Evolutionary conservation across 2,113 vertebrate species (phyloP).

Genomic region (Pterophyllum scalare): DNA sequence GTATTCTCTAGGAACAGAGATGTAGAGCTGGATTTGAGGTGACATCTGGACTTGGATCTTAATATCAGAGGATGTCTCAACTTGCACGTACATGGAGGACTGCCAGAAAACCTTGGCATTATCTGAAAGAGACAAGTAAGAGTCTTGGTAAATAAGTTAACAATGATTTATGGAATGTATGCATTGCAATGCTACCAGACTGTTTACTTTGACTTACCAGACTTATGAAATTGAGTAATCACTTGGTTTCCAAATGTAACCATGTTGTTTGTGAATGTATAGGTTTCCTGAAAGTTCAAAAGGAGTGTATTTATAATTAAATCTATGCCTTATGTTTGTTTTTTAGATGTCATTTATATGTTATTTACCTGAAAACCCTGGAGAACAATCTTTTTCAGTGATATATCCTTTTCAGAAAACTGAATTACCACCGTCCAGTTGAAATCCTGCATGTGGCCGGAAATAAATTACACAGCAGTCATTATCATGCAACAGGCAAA

Average conservation of each 20-base stretch:
- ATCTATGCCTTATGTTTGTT: not conserved
- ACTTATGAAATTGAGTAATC: conserved; percentile 65
- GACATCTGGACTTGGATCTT: conserved; percentile 76
- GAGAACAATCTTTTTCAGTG: conserved; percentile 49
- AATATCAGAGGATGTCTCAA: conserved; percentile 73
- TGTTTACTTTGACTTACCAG: conserved; percentile 58
- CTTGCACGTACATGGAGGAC: conserved; percentile 78
- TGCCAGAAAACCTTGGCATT: conserved; percentile 74
- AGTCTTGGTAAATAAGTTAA: rapidly evolving
- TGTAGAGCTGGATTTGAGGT: conserved; percentile 79
- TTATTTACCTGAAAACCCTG: conserved; percentile 67
- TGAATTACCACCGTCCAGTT: conserved; percentile 63
- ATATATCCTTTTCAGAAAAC: conserved; percentile 33
- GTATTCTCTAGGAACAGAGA: conserved; percentile 54
- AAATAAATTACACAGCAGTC: not conserved
- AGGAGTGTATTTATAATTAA: rapidly evolving
- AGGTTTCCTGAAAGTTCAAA: conserved; percentile 60
- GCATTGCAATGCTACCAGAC: not conserved
- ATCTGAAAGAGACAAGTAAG: conserved; percentile 51
- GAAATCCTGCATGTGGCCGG: conserved; percentile 8
- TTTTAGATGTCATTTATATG: no score
- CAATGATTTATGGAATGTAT: not conserved
- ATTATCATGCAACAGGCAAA: not conserved
- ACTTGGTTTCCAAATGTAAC: conserved; percentile 49
- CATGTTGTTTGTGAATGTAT: conserved; percentile 58